Percentiles rank a stretch among this genome's conserved stretches.
Conservation (phyloP, 1,140 invertebrate genomes). For the Drosophila suzukii region DNA sequence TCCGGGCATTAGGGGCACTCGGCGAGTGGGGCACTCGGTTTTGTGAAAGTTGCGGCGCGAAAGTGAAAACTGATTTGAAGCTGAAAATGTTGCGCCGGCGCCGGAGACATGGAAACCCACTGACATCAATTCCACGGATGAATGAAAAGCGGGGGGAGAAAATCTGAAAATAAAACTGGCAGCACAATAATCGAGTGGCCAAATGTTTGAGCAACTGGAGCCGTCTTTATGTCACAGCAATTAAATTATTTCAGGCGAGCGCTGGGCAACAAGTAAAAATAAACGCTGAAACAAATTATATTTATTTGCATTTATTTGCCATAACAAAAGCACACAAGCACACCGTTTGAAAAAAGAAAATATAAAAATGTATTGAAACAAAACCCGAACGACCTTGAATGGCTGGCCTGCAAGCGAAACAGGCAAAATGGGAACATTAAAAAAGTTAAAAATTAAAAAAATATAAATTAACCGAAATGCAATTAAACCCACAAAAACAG, state of each 20-base stretch:
- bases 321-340: slow-evolving; percentile 45
- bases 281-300: slow-evolving; percentile 54
- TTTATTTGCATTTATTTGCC: slow-evolving; percentile 64
- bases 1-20: slow-evolving; percentile 4
- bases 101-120: slow-evolving; percentile 55
- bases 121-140: slow-evolving; percentile 59
- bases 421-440: slow-evolving; percentile 32
- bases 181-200: slow-evolving; percentile 23
- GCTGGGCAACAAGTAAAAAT: slow-evolving; percentile 37
- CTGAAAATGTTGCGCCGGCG: slow-evolving; percentile 54
- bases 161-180: slow-evolving; percentile 38
- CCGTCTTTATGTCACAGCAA: slow-evolving; percentile 49
- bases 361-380: slow-evolving; percentile 31
- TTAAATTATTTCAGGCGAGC: slow-evolving; percentile 56
- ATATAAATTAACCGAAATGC: slow-evolving; percentile 42
- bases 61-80: slow-evolving; percentile 66
- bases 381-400: slow-evolving; percentile 46
- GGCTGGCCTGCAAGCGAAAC: slow-evolving; percentile 29
- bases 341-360: neutral
- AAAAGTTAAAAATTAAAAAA: slow-evolving; percentile 35
- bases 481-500: slow-evolving; percentile 44
- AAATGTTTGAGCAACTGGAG: slow-evolving; percentile 51
- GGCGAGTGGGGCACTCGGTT: slow-evolving; percentile 1
- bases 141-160: neutral
- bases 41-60: slow-evolving; percentile 67